These are phyloP conservation scores for Chelon labrosus DNA, from an alignment of 2,797 vertebrate genomes.

Conservation along the genomic window DNA sequence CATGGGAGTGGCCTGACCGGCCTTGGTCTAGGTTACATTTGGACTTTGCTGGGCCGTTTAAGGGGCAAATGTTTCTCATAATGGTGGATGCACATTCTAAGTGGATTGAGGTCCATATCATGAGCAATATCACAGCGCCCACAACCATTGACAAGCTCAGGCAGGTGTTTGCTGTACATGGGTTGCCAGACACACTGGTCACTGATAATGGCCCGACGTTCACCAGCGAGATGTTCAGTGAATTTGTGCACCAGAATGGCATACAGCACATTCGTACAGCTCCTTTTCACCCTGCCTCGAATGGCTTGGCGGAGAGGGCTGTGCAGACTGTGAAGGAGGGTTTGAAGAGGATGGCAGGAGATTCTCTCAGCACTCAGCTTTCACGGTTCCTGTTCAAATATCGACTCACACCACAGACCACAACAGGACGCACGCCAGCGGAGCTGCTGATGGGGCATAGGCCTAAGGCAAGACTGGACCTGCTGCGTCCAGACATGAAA, in stretches of 20 bases:
- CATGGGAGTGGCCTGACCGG: slow-evolving; percentile 21
- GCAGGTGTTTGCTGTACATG: slow-evolving; percentile 15
- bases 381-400: too few relatives aligned
- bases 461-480: too few relatives aligned
- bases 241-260: slow-evolving; percentile 26
- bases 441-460: too few relatives aligned
- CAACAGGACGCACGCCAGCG: too few relatives aligned
- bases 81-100: slow-evolving; percentile 29
- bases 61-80: slow-evolving; percentile 16
- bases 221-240: slow-evolving; percentile 28
- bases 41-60: slow-evolving; percentile 21
- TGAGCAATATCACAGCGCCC: slow-evolving; percentile 28
- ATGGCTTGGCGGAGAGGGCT: neutral
- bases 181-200: neutral
- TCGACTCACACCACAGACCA: too few relatives aligned
- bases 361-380: too few relatives aligned
- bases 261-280: slow-evolving; percentile 4
- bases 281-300: slow-evolving; percentile 14
- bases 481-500: too few relatives aligned
- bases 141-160: slow-evolving; percentile 25
- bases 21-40: slow-evolving; percentile 37
- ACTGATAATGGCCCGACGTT: slow-evolving; percentile 29
- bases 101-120: slow-evolving; percentile 19
- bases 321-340: too few relatives aligned
- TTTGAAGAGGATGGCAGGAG: too few relatives aligned